Conservation (phyloP, 2,888 invertebrate genomes). For the Alloplasta piceator region DNA sequence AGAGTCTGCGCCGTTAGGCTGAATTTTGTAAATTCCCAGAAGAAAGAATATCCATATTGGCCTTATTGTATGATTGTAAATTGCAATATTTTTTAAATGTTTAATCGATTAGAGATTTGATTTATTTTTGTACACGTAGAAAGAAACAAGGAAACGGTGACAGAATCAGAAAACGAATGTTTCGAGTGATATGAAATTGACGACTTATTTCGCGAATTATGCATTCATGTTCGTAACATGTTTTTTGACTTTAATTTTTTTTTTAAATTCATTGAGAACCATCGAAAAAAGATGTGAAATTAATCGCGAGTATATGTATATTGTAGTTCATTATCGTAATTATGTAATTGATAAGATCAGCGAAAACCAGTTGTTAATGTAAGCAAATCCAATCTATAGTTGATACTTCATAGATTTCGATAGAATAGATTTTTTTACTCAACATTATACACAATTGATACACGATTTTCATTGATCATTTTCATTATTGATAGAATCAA, state of each 20-base stretch:
- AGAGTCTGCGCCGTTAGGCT: conserved; percentile 3
- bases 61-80: conserved; percentile 63
- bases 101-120: conserved; percentile 47
- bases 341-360: conserved; percentile 54
- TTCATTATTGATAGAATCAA: conserved; percentile 19
- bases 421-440: conserved; percentile 65
- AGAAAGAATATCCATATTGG: conserved; percentile 57
- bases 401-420: conserved; percentile 43
- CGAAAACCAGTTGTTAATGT: conserved; percentile 50
- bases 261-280: conserved; percentile 44
- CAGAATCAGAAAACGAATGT: conserved; percentile 39
- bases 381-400: conserved; percentile 46
- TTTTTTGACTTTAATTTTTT: conserved; percentile 13
- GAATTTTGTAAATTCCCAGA: conserved; percentile 25
- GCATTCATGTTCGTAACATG: conserved; percentile 1
- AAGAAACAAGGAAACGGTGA: conserved; percentile 6
- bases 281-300: conserved; percentile 49
- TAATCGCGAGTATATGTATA: conserved; percentile 39
- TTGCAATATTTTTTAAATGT: conserved; percentile 57
- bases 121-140: conserved; percentile 54
- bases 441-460: conserved; percentile 58
- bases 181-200: conserved; percentile 6
- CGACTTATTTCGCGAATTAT: conserved; percentile 36
- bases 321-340: conserved; percentile 43
- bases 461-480: conserved; percentile 51